Evolutionary conservation across 2,113 vertebrate species (phyloP).

Genomic region (Regulus satrapa): DNA sequence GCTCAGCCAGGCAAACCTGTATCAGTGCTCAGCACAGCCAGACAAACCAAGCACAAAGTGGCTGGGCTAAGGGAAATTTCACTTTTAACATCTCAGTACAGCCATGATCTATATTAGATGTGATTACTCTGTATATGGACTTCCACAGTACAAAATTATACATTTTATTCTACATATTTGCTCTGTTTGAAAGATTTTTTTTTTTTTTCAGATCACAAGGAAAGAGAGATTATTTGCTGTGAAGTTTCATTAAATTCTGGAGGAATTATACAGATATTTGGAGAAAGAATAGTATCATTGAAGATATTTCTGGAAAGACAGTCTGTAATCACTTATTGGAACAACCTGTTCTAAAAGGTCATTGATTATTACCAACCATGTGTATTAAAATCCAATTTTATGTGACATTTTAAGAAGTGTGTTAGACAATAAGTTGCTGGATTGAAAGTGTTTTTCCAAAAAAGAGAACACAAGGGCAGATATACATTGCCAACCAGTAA

Average conservation of each 20-base stretch:
- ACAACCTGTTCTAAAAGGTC: slow-evolving; percentile 22
- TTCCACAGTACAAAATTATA: not conserved
- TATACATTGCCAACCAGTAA: not conserved
- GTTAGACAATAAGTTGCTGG: not conserved
- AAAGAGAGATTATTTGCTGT: not conserved
- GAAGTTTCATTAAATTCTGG: not conserved
- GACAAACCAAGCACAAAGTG: not conserved
- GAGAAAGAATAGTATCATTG: not conserved
- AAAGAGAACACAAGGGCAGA: not conserved
- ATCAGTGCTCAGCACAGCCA: not conserved
- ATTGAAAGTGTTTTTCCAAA: not conserved
- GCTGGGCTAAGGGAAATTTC: not conserved
- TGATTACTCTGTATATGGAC: not conserved
- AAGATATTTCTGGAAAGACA: not conserved
- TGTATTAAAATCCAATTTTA: slow-evolving; percentile 42
- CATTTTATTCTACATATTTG: not conserved
- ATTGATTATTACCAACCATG: slow-evolving; percentile 12
- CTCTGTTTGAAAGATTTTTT: not conserved
- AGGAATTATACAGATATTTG: not conserved
- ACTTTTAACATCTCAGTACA: not conserved
- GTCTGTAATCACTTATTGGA: not conserved
- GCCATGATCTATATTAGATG: not conserved
- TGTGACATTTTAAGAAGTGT: slow-evolving; percentile 11
- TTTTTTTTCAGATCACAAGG: not conserved
- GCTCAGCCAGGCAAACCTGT: not conserved